Base-by-base conservation (phyloP, 1,140 invertebrate genomes). In the Sycobia sp. region DNA sequence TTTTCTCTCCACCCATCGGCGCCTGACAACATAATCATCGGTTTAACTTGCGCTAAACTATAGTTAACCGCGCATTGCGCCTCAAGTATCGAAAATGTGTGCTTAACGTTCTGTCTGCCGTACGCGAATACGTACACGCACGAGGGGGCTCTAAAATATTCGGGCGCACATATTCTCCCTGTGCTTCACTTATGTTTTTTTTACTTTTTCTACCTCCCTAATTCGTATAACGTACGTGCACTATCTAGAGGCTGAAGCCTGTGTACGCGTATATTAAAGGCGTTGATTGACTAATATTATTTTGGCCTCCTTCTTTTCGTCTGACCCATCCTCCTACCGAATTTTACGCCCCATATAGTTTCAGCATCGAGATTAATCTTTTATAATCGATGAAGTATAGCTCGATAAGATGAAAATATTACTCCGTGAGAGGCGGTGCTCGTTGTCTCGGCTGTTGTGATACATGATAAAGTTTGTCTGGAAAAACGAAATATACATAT, bases 21-120 rank as follows among this genome's bases (percentile, higher is more conserved):
- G 13, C 61, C 62, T 73, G 71, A 73, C 71, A 73, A 69, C 69
- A 71, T 71, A 73, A 73, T 73, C 69, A 69, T 71, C 67, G 68
- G 69, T 69, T 73, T 68, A 69, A 67, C 67, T 62, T 51, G 53
- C 59, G 66, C 69, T 71, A 72, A 70, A 71, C 66, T 73, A 73
- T 71, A 67, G 67, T 73, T 69, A 71, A 68, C 56, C 66, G 63
- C 53, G 67, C 67, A 68, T 69, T 69, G 71, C 69, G 71, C 67
- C 69, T 71, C 64, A 64, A 68, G 62, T 67, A 72, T 62, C 68
- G 66, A 69, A 69, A 68, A 67, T 67, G 64, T 69, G 64, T 69
- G 59, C 65, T 67, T 57, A 69, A 66, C 55, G 59, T 57, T 27
- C 4, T 11, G 13, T 10, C 8, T 10, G 1, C 11, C 9, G 18